Conservation (phyloP, 2,888 invertebrate species). For the Agelastica alni region DNA sequence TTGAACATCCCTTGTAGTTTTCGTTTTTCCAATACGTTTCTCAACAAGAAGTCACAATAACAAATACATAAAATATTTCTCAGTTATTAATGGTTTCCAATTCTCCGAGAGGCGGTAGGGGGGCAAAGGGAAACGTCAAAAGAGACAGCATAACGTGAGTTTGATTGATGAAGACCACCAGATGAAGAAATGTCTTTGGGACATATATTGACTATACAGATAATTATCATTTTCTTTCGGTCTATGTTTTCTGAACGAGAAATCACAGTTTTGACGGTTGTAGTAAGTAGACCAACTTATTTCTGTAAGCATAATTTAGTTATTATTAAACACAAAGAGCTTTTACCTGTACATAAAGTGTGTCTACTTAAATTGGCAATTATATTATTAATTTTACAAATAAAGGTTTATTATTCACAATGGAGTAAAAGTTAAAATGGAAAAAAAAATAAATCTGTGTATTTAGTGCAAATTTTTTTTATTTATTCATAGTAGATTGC, state of each 20-base stretch:
- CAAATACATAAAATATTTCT: conserved; percentile 46
- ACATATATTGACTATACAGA: conserved; percentile 54
- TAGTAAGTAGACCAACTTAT: no score
- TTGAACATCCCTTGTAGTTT: neutral
- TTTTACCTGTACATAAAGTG: no score
- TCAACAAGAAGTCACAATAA: conserved; percentile 44
- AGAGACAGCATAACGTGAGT: conserved; percentile 51
- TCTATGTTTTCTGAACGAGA: conserved; percentile 24
- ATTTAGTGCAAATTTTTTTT: no score
- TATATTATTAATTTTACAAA: no score
- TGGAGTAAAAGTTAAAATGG: no score
- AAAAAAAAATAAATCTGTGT: no score
- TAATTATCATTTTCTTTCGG: conserved; percentile 47
- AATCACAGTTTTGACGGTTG: conserved; percentile 21
- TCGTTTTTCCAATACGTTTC: conserved; percentile 31
- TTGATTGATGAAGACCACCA: conserved; percentile 57
- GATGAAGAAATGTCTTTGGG: conserved; percentile 55
- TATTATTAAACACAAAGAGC: no score
- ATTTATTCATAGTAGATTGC: no score
- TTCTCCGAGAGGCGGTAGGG: conserved; percentile 40
- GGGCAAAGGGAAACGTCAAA: conserved; percentile 29
- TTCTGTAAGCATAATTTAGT: no score
- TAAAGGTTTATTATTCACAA: no score
- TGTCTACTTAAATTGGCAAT: no score
- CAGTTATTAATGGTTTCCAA: conserved; percentile 49